A percentile compares a stretch with the other conserved stretches of the same genome.
These are phyloP conservation scores for Latheticus oryzae DNA, from an alignment of 2,888 invertebrate species.

Conservation along the genomic window DNA sequence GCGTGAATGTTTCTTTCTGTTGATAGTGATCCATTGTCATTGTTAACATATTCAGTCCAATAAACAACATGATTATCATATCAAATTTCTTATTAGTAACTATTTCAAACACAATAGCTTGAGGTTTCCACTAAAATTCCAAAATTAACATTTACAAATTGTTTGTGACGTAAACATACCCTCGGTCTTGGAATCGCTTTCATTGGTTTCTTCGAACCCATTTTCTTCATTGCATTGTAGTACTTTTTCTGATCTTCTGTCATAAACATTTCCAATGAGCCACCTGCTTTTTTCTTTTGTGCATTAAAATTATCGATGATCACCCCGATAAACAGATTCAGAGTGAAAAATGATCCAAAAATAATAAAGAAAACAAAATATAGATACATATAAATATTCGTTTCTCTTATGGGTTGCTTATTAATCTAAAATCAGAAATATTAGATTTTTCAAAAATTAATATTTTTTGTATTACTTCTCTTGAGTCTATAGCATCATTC, in stretches of 20 bases:
- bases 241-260: constrained; percentile 99
- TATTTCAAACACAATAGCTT: constrained; percentile 96
- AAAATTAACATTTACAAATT: neutral
- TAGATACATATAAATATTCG: constrained; percentile 96
- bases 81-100: constrained; percentile 99
- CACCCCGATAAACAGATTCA: constrained; percentile 99
- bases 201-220: constrained; percentile 98
- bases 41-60: constrained; percentile 97
- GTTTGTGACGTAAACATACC: constrained; percentile 70
- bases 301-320: constrained; percentile 99
- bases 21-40: constrained; percentile 99
- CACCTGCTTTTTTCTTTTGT: constrained; percentile 99
- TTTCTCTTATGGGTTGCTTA: constrained; percentile 93
- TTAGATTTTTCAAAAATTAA: constrained; percentile 1
- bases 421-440: constrained; percentile 71
- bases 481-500: constrained; percentile 97
- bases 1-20: constrained; percentile 85
- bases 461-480: constrained; percentile 74
- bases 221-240: constrained; percentile 99
- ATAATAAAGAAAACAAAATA: constrained; percentile 99
- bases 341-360: constrained; percentile 99
- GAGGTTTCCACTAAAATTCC: constrained; percentile 90
- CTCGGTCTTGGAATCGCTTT: constrained; percentile 98
- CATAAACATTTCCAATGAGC: constrained; percentile 99
- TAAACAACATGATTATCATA: constrained; percentile 99